These are phyloP conservation scores for Rhinichthys klamathensis DNA, from an alignment of 2,113 vertebrate species.

Conservation along the genomic window DNA sequence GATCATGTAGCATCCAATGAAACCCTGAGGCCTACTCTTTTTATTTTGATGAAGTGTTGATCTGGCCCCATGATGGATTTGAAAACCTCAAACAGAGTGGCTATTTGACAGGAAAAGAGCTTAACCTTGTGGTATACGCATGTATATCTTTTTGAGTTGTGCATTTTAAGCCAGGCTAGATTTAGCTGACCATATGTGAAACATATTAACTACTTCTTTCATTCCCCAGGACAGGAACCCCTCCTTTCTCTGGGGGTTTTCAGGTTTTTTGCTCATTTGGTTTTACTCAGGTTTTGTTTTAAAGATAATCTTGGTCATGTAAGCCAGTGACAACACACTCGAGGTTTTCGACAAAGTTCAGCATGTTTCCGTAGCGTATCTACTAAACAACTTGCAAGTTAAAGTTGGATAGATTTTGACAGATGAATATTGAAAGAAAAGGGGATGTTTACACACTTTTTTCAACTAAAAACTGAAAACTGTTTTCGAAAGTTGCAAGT, in stretches of 20 bases:
- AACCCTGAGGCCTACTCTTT: neutral
- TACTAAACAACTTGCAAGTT: neutral
- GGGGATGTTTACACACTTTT: too few species aligned
- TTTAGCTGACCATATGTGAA: slow-evolving; percentile 58
- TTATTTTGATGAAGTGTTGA: slow-evolving; percentile 32
- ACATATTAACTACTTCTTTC: slow-evolving; percentile 57
- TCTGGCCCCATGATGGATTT: slow-evolving; percentile 12
- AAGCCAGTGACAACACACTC: neutral
- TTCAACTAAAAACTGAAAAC: too few species aligned
- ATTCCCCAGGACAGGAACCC: slow-evolving; percentile 28
- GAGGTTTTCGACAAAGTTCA: slow-evolving; percentile 32
- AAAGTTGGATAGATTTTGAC: neutral
- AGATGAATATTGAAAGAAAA: neutral
- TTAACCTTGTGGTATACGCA: neutral
- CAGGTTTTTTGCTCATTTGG: slow-evolving; percentile 7
- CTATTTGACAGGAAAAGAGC: slow-evolving; percentile 22
- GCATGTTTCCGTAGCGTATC: neutral
- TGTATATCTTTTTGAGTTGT: slow-evolving; percentile 11
- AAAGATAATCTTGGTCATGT: slow-evolving; percentile 13
- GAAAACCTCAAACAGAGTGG: neutral
- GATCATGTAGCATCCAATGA: slow-evolving; percentile 12
- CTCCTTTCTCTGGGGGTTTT: neutral
- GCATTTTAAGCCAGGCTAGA: slow-evolving; percentile 2
- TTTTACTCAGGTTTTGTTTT: slow-evolving; percentile 19
- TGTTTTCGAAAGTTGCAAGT: too few species aligned